Evolutionary conservation across 2,797 vertebrate genomes (phyloP), one percentile per base, ranked within the genome.

Genomic region (Craterocephalus amniculus): DNA sequence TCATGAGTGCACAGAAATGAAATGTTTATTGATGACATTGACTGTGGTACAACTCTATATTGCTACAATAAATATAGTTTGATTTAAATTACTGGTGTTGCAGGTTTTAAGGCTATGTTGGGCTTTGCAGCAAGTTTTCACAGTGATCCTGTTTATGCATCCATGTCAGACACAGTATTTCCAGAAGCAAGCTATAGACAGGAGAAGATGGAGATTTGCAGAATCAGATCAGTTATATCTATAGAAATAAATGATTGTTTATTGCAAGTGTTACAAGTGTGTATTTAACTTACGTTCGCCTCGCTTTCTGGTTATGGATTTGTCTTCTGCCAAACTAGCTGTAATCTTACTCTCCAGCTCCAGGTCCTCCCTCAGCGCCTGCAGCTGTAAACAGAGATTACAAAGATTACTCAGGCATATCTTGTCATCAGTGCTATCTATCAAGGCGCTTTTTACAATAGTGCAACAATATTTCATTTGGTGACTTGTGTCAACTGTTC

Each of bases 101-200:
- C 70, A 77, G 72, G 73, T 86, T 76, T 92, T 92, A 92, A 91
- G 91, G 91, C 89, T 83, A 79, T 84, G 73, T 87, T 75, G 86
- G 87, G 84, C 73, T 90, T 85, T 88, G 87, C 87, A 91, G 90
- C 88, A 86, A 73, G 62, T 81, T 78, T 85, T 81, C 74, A 84
- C 74, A 75, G 74, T 67, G 69, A 38, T 79, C 68, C 51, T 72
- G 65, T 58, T 62, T 35, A 55, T 60, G 51, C 59, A n/a, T 79
- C 63, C 2, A 1, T 60, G 38, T 95, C 83, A 95, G 76, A 95
- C 93, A 67, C 94, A 95, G 80, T 95, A 95, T 80, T 95, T 95
- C 94, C 94, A 95, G 83, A 95, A 95, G 81, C 94, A 95, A 66
- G 93, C 94, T 95, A 80, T 70, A 63, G 68, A 80, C 1, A 0